phyloP scores from a whole-genome alignment of 2,113 vertebrate genomes.

The Chunga burmeisteri region DNA sequence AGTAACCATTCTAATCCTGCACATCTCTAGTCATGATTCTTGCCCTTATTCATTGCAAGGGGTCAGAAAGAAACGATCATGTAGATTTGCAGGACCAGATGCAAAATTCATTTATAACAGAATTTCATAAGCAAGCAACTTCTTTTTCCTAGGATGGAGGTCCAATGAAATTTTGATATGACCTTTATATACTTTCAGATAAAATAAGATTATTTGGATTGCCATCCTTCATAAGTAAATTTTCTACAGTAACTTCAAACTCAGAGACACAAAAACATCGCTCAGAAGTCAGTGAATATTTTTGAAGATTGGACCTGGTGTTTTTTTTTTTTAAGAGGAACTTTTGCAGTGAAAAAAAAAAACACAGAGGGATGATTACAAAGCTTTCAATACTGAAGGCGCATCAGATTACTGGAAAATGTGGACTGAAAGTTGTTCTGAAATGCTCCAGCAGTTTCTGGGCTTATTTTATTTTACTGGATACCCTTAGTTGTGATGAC shows the following conservation, averaged over 20 bases:
- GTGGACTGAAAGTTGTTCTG: neutral
- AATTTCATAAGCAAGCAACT: slow-evolving; percentile 31
- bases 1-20: neutral
- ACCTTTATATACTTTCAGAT: slow-evolving; percentile 15
- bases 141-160: neutral
- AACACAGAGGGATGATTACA: neutral
- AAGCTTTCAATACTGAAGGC: neutral
- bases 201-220: slow-evolving; percentile 41
- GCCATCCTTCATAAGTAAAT: slow-evolving; percentile 1
- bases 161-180: slow-evolving; percentile 25
- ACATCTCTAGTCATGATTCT: neutral
- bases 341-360: neutral
- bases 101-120: slow-evolving; percentile 16
- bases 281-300: neutral
- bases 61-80: neutral
- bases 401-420: neutral
- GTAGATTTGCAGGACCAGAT: slow-evolving; percentile 8
- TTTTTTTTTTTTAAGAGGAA: neutral
- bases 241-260: neutral
- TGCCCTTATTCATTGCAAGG: neutral
- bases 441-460: neutral
- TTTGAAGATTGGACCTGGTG: neutral
- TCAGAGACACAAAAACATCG: neutral
- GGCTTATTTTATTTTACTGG: neutral
- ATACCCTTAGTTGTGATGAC: neutral